Evolutionary conservation across 2,888 invertebrate genomes (phyloP), one percentile per base, ranked within the genome.

Genomic region (Andricus quercusramuli): DNA sequence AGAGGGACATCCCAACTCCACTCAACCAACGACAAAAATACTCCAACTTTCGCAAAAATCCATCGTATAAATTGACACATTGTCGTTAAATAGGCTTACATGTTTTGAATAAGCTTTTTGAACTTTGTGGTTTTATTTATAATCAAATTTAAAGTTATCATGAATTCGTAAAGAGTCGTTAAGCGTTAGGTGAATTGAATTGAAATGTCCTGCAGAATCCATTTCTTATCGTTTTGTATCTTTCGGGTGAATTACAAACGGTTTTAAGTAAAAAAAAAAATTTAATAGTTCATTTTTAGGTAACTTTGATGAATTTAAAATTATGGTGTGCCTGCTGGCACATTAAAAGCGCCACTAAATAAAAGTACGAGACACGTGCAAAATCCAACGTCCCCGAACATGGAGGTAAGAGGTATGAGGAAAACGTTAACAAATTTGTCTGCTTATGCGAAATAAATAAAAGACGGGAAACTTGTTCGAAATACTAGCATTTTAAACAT

Each of bases 1-100:
- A 82, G 70, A 66, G 70, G 83, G 51, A 64, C 67, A 74, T 56
- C 20, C 32, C n/a, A 74, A 59, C 32, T 74, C 74, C n/a, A 59
- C 29, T 74, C 74, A 74, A 37, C 74, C 56, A 74, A 74, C 56
- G n/a, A 32, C 74, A 74, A 74, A 47, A 25, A 29, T 29, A 25
- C 25, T 64, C 22, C 4, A 20, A 22, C 2, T n/a, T 67, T 44
- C n/a, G 15, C 41, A 25, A 29, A 44, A 29, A 29, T 70, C 11
- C 47, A 47, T 70, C 20, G 15, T 47, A 25, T 22, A 13, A 25
- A 68, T 22, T 15, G 2, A 41, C 22, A 51, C 4, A 51, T 25
- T 20, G n/a, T 56, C 1, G 13, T 32, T 62, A 62, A 4, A 25
- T 62, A 62, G 0, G 15, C 25, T 25, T 3, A 22, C 15, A 1